Evolutionary conservation across 2,113 vertebrate species (phyloP).

Genomic region (Pithys albifrons): DNA sequence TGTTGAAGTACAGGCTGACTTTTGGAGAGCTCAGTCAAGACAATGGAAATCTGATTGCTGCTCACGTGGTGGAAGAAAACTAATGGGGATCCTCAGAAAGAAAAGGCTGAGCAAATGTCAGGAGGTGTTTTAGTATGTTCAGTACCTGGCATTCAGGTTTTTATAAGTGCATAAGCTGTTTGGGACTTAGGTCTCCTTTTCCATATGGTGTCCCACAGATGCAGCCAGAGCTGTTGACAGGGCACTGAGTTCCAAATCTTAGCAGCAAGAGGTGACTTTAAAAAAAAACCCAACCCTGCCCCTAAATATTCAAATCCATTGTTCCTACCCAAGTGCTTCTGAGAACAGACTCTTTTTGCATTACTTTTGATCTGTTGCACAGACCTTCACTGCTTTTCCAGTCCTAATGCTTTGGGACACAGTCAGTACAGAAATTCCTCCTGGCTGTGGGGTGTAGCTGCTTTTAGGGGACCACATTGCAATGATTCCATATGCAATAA

Average conservation of each 20-base stretch:
- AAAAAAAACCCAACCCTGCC: background rate
- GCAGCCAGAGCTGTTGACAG: background rate
- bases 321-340: background rate
- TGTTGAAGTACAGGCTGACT: background rate
- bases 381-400: background rate
- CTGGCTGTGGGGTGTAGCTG: background rate
- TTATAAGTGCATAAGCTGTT: background rate
- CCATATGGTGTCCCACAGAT: background rate
- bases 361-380: background rate
- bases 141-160: background rate
- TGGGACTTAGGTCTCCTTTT: background rate
- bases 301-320: fast-evolving
- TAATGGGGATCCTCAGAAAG: background rate
- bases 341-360: background rate
- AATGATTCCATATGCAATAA: background rate
- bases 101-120: background rate
- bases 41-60: background rate
- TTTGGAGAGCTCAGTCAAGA: background rate
- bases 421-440: background rate
- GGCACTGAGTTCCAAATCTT: background rate
- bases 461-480: background rate
- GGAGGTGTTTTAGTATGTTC: background rate
- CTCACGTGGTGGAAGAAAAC: background rate
- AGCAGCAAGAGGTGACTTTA: background rate
- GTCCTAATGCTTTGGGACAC: background rate